A percentile compares a stretch with the other conserved stretches of the same genome.
Conservation (phyloP, 2,113 vertebrate genomes). For the Murina feae region DNA sequence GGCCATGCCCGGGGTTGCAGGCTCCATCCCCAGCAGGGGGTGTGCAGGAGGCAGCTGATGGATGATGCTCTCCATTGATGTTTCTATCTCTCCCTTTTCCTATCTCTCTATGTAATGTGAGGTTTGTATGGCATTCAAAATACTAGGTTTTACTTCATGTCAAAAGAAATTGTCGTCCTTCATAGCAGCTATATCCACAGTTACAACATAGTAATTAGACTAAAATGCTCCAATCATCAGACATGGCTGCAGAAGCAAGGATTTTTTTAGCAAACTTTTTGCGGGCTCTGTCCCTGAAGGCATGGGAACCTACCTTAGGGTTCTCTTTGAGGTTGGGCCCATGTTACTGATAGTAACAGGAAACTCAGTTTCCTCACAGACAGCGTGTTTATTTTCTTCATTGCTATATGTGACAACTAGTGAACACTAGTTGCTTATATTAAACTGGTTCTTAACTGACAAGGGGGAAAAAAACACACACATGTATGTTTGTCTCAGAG, state of each 20-base stretch:
- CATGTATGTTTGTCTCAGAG: not conserved
- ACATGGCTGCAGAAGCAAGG: not conserved
- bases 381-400: not conserved
- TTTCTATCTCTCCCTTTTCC: too few relatives aligned
- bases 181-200: not conserved
- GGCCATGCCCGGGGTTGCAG: too few relatives aligned
- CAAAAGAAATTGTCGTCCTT: not conserved
- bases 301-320: not conserved
- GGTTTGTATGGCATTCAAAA: not conserved
- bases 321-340: not conserved
- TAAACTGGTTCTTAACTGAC: not conserved
- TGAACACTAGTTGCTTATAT: not conserved
- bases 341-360: not conserved
- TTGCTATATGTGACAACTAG: not conserved
- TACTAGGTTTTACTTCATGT: not conserved
- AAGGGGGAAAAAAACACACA: not conserved
- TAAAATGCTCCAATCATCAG: not conserved
- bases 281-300: not conserved
- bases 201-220: not conserved
- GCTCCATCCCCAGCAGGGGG: too few relatives aligned
- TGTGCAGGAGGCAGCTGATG: too few relatives aligned
- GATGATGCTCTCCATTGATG: too few relatives aligned
- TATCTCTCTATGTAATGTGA: not conserved
- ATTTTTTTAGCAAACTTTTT: not conserved
- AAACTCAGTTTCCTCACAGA: not conserved